Evolutionary conservation across 2,888 invertebrate species (phyloP).

Genomic region (Drosophila sordidapex): DNA sequence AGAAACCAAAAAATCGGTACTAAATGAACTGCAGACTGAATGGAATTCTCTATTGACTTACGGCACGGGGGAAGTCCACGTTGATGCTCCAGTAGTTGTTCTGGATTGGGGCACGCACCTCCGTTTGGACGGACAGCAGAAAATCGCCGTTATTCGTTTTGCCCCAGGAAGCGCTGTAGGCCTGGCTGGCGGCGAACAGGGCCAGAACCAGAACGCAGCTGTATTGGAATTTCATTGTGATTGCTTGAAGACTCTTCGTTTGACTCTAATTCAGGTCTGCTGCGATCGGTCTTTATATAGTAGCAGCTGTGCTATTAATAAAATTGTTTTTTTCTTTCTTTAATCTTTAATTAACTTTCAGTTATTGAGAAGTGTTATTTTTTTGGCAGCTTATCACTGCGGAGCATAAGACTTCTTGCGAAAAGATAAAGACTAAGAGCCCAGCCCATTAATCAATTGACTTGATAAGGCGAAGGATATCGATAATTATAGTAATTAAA

Average conservation of each 20-base stretch:
- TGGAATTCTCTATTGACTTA: constrained; percentile 35
- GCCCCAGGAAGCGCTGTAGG: constrained; percentile 64
- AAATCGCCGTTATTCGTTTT: constrained; percentile 7
- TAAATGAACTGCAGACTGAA: neutral
- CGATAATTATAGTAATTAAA: neutral
- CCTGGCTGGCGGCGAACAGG: constrained; percentile 57
- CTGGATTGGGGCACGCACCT: too few relatives aligned
- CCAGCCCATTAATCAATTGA: neutral
- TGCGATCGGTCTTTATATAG: constrained; percentile 41
- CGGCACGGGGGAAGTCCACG: constrained; percentile 54
- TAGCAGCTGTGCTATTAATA: constrained; percentile 19
- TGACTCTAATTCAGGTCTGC: constrained; percentile 8
- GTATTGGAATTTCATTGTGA: constrained; percentile 60
- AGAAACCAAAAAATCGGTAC: neutral
- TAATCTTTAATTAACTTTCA: constrained; percentile 62
- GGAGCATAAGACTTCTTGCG: constrained; percentile 15
- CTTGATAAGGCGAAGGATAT: neutral
- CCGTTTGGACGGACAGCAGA: constrained; percentile 34
- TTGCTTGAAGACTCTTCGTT: constrained; percentile 23
- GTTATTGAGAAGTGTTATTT: constrained; percentile 22
- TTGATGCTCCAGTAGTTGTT: constrained; percentile 51
- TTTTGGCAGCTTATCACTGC: constrained; percentile 46
- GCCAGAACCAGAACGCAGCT: constrained; percentile 62
- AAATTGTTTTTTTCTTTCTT: constrained; percentile 7
- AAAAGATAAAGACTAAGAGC: neutral